Conservation (phyloP, 2,888 invertebrate species). For the Cephus spinipes region DNA sequence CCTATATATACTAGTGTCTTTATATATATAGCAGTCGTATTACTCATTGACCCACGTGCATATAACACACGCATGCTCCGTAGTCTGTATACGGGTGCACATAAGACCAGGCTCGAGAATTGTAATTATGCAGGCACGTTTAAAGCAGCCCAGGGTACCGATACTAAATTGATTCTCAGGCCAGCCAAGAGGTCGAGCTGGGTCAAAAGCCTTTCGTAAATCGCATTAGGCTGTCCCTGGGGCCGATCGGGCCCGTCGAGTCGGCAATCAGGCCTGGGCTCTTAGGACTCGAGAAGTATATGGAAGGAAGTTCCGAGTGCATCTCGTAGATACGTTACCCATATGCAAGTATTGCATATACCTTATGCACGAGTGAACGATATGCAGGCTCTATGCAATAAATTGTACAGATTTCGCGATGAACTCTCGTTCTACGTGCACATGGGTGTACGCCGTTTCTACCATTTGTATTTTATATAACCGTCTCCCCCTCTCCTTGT, state of each 20-base stretch:
- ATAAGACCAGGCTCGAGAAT: neutral
- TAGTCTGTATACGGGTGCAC: neutral
- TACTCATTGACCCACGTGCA: neutral
- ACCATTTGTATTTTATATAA: conserved; percentile 5
- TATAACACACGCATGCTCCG: neutral
- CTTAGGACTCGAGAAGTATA: neutral
- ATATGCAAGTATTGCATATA: neutral
- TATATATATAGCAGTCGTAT: neutral
- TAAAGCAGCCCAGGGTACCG: conserved; percentile 9
- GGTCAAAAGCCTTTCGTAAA: conserved; percentile 61
- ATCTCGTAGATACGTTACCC: neutral
- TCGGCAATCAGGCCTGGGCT: conserved; percentile 54
- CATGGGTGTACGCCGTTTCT: neutral
- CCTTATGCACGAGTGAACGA: neutral
- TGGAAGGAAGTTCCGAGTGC: neutral
- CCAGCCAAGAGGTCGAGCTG: conserved; percentile 42
- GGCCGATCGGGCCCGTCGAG: conserved; percentile 35
- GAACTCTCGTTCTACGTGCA: neutral
- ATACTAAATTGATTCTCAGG: conserved; percentile 60
- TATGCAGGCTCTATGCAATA: neutral
- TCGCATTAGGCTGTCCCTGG: conserved; percentile 49
- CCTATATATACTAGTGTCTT: neutral
- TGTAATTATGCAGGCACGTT: conserved; percentile 23
- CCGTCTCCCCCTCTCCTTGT: conserved; percentile 17
- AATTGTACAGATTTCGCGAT: neutral